Conservation (phyloP, 2,888 invertebrate genomes). For the Seira ritae region DNA sequence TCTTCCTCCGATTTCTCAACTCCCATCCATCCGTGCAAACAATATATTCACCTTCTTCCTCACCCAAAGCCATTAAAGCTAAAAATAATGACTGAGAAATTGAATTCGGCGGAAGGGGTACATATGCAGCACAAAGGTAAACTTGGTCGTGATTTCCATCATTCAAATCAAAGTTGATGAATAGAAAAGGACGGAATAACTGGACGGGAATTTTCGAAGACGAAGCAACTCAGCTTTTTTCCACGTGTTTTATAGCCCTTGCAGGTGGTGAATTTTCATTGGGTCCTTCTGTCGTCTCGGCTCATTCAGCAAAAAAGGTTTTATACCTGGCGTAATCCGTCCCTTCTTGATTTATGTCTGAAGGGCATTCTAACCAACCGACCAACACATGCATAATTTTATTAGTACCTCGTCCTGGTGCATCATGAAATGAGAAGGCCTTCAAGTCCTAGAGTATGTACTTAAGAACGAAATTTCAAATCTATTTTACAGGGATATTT, state of each 20-base stretch:
- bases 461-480: too few relatives aligned
- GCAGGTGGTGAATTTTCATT: background rate
- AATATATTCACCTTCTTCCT: background rate
- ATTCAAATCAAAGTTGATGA: background rate
- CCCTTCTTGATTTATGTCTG: background rate
- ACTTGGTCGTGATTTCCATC: background rate
- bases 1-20: too few relatives aligned
- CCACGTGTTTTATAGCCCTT: background rate
- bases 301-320: background rate
- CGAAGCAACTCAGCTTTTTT: background rate
- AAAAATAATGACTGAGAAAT: background rate
- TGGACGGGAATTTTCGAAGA: background rate
- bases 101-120: background rate
- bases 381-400: background rate
- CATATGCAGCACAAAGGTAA: background rate
- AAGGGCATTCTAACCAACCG: background rate
- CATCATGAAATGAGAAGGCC: background rate
- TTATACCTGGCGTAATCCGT: background rate
- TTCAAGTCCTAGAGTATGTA: too few relatives aligned
- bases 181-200: background rate
- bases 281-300: background rate
- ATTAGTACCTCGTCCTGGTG: background rate
- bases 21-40: too few relatives aligned
- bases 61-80: background rate
- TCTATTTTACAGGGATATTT: too few relatives aligned